Conservation (phyloP, 1,140 invertebrate species). For the Plectrocnemia conspersa region DNA sequence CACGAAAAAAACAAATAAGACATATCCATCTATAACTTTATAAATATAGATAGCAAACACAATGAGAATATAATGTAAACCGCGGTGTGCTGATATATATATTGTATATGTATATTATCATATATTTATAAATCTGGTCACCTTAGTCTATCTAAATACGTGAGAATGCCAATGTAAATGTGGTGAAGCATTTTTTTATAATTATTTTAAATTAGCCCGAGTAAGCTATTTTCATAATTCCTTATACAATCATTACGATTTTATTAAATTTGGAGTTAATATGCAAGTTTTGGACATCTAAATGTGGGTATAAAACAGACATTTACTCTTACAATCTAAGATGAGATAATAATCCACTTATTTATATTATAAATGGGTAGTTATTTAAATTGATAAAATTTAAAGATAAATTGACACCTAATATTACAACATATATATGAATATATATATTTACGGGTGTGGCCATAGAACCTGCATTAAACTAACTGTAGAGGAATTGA, state of each 20-base stretch:
- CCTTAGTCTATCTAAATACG: slow-evolving; percentile 19
- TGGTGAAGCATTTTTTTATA: slow-evolving; percentile 21
- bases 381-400: slow-evolving; percentile 19
- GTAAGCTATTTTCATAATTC: no score
- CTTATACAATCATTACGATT: no score
- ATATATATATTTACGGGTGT: slow-evolving; percentile 27
- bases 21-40: no score
- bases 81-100: neutral
- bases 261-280: no score
- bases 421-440: slow-evolving; percentile 30
- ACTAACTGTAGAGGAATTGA: slow-evolving; percentile 31
- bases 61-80: slow-evolving; percentile 12
- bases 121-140: slow-evolving; percentile 16
- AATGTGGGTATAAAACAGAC: slow-evolving; percentile 34
- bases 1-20: no score
- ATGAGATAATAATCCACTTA: slow-evolving; percentile 28
- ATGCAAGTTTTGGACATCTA: slow-evolving; percentile 27
- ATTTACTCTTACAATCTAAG: slow-evolving; percentile 33
- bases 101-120: slow-evolving; percentile 1
- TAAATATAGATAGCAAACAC: slow-evolving; percentile 17
- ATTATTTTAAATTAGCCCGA: no score
- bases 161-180: slow-evolving; percentile 16
- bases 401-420: slow-evolving; percentile 32
- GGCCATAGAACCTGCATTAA: slow-evolving; percentile 17
- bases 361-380: slow-evolving; percentile 13